A percentile compares a stretch with the other conserved stretches of the same genome.
Evolutionary conservation across 2,797 vertebrate genomes (phyloP).

Genomic region (Selene dorsalis): DNA sequence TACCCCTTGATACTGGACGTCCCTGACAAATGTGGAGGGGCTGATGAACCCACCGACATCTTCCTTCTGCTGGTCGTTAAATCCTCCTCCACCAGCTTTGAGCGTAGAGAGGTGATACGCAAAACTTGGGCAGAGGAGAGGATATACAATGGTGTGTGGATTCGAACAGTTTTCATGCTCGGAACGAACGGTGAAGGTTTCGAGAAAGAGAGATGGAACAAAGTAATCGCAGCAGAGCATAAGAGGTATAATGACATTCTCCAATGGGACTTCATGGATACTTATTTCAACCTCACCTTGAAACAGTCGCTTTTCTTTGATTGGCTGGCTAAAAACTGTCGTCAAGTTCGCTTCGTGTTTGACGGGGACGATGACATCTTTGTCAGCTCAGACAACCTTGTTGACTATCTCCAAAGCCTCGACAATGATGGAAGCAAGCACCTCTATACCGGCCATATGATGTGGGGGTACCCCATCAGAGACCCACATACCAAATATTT

Average conservation of each 20-base stretch:
- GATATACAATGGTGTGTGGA: conserved; percentile 52
- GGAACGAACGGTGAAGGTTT: conserved; percentile 38
- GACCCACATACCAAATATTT: conserved; percentile 82
- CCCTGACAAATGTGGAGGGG: conserved; percentile 78
- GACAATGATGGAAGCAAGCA: conserved; percentile 62
- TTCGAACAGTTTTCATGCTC: conserved; percentile 82
- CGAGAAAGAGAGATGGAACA: conserved; percentile 72
- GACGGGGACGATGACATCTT: conserved; percentile 87
- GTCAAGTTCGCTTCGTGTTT: conserved; percentile 76
- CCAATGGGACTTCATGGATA: conserved; percentile 87
- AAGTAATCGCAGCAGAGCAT: conserved; percentile 82
- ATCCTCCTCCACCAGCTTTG: conserved; percentile 82
- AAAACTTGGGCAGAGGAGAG: conserved; percentile 86
- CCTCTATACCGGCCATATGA: conserved; percentile 79
- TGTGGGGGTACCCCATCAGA: conserved; percentile 73
- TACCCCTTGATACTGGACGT: conserved; percentile 77
- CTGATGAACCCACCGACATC: conserved; percentile 45
- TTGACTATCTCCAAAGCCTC: conserved; percentile 68
- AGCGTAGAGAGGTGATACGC: conserved; percentile 82
- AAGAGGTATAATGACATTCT: conserved; percentile 79
- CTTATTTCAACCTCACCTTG: conserved; percentile 89
- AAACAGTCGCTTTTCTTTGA: conserved; percentile 87
- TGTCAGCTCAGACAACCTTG: conserved; percentile 83
- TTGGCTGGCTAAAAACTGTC: conserved; percentile 81
- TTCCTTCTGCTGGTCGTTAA: conserved; percentile 89